Conservation (phyloP, 2,797 vertebrate species). For the Siniperca obscura region DNA sequence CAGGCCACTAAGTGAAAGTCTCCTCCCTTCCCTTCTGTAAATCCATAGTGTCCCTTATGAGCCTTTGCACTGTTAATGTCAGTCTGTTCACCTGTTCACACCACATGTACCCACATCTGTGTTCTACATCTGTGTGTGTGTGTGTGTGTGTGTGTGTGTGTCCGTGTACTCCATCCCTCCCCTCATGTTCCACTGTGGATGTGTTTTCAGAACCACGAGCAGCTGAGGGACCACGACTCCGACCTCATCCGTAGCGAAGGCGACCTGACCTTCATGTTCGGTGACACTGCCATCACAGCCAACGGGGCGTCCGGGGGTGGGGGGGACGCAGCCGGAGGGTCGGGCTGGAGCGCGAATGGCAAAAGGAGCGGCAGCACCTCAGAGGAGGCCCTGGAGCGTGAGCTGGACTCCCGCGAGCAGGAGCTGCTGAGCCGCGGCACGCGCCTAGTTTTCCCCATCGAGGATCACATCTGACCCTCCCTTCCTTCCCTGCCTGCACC, state of each 20-base stretch:
- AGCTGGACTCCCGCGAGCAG: slow-evolving; percentile 92
- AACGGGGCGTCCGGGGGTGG: slow-evolving; percentile 91
- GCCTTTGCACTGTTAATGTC: slow-evolving; percentile 55
- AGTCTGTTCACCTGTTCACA: slow-evolving; percentile 28
- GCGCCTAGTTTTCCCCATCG: slow-evolving; percentile 94
- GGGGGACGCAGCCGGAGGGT: slow-evolving; percentile 43
- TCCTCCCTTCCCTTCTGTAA: slow-evolving; percentile 61
- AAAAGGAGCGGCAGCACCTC: slow-evolving; percentile 88
- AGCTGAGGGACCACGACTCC: slow-evolving; percentile 91
- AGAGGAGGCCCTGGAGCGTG: slow-evolving; percentile 92
- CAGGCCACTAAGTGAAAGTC: slow-evolving; percentile 46
- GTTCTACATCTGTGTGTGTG: slow-evolving; percentile 31
- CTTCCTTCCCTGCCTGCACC: not conserved
- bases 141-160: not conserved
- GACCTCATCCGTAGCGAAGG: slow-evolving; percentile 93
- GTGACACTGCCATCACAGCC: slow-evolving; percentile 93
- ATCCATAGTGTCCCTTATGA: slow-evolving; percentile 71
- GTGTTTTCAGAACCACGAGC: slow-evolving; percentile 91
- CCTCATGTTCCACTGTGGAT: slow-evolving; percentile 60
- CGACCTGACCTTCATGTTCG: slow-evolving; percentile 94
- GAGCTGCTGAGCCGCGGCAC: slow-evolving; percentile 94
- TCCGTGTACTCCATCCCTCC: slow-evolving; percentile 10
- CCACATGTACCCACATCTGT: slow-evolving; percentile 16
- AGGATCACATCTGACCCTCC: slow-evolving; percentile 90
- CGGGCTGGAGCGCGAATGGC: slow-evolving; percentile 77